Evolutionary conservation across 2,797 vertebrate species (phyloP).

Genomic region (Microctenopoma lineatum): DNA sequence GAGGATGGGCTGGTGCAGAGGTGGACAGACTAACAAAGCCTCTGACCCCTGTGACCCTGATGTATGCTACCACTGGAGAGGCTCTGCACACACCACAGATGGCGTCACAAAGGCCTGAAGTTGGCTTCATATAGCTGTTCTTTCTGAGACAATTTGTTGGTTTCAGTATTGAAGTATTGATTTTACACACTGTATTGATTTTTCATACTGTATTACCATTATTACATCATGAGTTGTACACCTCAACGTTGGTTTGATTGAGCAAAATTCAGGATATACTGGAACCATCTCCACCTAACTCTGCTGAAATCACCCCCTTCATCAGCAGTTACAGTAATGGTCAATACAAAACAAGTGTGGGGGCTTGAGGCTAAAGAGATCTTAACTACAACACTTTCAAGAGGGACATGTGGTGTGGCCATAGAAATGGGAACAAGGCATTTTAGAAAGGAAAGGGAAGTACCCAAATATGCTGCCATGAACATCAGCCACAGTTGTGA

Average conservation of each 20-base stretch:
- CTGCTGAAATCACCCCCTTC: neutral
- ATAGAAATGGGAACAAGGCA: slow-evolving; percentile 22
- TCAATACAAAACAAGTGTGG: neutral
- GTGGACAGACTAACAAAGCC: slow-evolving; percentile 54
- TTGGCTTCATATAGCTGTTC: slow-evolving; percentile 39
- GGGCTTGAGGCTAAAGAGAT: neutral
- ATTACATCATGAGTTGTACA: slow-evolving; percentile 16
- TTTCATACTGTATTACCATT: slow-evolving; percentile 32
- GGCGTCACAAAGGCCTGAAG: slow-evolving; percentile 29
- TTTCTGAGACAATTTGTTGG: slow-evolving; percentile 26
- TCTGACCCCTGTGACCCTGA: slow-evolving; percentile 57
- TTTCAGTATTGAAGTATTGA: slow-evolving; percentile 46
- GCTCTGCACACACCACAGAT: slow-evolving; percentile 12
- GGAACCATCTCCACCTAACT: too few species aligned
- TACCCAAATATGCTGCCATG: slow-evolving; percentile 24
- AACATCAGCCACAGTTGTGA: slow-evolving; percentile 16
- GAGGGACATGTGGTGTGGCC: neutral
- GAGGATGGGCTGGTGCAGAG: slow-evolving; percentile 53
- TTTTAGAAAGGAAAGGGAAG: slow-evolving; percentile 16
- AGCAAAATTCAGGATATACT: too few species aligned
- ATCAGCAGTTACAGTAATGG: neutral
- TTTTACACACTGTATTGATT: slow-evolving; percentile 42
- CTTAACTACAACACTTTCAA: neutral
- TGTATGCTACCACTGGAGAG: slow-evolving; percentile 21
- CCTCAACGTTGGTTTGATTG: slow-evolving; percentile 1